phyloP scores from a whole-genome alignment of 2,797 vertebrate genomes.

The Crypturellus tataupa region DNA sequence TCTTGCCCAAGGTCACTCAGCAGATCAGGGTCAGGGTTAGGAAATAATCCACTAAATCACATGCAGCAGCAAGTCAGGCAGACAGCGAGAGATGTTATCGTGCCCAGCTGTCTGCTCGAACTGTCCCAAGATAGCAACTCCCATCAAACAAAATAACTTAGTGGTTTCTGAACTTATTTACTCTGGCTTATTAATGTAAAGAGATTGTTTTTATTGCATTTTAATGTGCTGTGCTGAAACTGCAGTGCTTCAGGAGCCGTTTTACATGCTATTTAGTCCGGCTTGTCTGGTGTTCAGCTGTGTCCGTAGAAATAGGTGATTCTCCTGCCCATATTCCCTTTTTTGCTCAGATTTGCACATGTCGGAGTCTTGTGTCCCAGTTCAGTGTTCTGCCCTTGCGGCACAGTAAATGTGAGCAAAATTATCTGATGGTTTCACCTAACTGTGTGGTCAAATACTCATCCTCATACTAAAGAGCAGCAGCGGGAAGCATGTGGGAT shows the following conservation, averaged over 20 bases:
- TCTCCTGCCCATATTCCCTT: no score
- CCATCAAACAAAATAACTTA: background rate
- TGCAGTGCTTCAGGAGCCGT: background rate
- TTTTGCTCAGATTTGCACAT: background rate
- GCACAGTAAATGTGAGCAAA: background rate
- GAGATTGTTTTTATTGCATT: background rate
- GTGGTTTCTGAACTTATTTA: background rate
- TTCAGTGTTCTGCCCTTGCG: background rate
- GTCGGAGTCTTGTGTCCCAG: background rate
- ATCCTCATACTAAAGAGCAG: background rate
- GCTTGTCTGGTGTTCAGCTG: background rate
- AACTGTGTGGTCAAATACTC: no score
- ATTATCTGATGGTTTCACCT: no score
- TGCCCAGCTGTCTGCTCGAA: background rate
- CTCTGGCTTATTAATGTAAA: background rate
- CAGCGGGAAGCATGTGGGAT: accelerated
- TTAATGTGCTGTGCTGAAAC: background rate
- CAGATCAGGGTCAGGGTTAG: background rate
- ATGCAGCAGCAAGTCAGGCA: background rate
- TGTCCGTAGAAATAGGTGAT: background rate
- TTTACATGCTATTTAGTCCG: background rate
- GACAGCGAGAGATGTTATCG: background rate
- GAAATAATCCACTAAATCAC: background rate
- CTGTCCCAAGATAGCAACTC: background rate
- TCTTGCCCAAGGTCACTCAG: background rate